Evolutionary conservation across 2,888 invertebrate genomes (phyloP).

Genomic region (Hyalella azteca): DNA sequence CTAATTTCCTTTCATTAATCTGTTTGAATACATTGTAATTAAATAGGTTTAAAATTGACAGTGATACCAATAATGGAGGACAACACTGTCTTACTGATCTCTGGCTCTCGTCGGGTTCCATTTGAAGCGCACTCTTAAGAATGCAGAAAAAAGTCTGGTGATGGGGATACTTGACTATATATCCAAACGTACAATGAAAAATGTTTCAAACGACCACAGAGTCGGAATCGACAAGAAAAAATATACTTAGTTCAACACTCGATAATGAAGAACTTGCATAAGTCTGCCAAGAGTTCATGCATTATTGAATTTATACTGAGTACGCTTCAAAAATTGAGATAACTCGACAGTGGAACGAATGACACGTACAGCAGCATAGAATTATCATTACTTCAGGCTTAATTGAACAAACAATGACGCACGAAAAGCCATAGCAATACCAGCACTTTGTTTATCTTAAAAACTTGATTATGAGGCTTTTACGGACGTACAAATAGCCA

Average conservation of each 20-base stretch:
- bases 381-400: constrained; percentile 33
- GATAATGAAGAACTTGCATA: background rate
- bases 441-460: background rate
- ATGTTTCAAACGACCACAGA: background rate
- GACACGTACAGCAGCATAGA: constrained; percentile 15
- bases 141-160: background rate
- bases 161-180: background rate
- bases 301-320: background rate
- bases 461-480: constrained; percentile 24
- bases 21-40: too few species aligned
- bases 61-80: too few species aligned
- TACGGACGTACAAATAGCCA: constrained; percentile 5
- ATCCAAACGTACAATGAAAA: background rate
- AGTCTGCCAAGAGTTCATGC: background rate
- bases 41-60: too few species aligned
- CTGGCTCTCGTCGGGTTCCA: too few species aligned
- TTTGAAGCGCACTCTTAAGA: constrained; percentile 13
- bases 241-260: background rate
- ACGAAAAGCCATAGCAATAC: constrained; percentile 32
- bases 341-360: background rate
- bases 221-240: background rate
- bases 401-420: constrained; percentile 25
- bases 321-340: background rate
- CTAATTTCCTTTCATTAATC: too few species aligned
- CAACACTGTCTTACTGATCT: too few species aligned